These are phyloP conservation scores for Holothuria glaberrima DNA, from an alignment of 35 echinoderm and acorn worm species.

Conservation along the genomic window DNA sequence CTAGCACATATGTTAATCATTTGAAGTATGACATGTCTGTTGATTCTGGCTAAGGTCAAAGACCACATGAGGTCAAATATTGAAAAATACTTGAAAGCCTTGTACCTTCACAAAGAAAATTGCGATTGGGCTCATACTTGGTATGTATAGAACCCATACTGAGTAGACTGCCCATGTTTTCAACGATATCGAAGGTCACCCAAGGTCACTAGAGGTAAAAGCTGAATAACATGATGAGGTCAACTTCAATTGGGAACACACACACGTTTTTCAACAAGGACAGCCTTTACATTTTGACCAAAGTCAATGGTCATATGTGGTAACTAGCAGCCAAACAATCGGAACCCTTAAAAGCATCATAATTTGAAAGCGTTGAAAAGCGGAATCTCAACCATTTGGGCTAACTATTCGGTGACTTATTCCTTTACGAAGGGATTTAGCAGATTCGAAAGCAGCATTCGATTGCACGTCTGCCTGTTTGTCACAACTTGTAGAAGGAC, in stretches of 20 bases:
- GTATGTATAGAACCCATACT: background rate
- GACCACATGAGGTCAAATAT: background rate
- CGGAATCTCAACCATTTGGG: conserved; percentile 1
- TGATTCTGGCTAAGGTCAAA: background rate
- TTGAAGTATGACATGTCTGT: conserved; percentile 1
- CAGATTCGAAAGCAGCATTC: conserved; percentile 29
- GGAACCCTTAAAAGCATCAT: background rate
- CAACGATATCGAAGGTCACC: background rate
- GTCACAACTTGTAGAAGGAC: background rate
- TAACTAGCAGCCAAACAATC: conserved; percentile 25
- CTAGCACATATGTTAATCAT: conserved; percentile 11
- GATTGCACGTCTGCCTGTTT: background rate
- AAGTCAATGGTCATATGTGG: conserved; percentile 36
- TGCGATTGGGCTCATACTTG: conserved; percentile 11
- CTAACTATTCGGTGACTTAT: background rate
- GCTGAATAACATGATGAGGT: conserved; percentile 13
- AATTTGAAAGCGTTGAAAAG: conserved; percentile 2
- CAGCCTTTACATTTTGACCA: conserved; percentile 30
- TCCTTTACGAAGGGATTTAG: background rate
- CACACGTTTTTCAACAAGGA: background rate
- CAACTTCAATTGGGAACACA: conserved; percentile 6
- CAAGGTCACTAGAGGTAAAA: conserved; percentile 29
- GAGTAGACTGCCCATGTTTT: conserved; percentile 10
- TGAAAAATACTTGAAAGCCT: background rate
- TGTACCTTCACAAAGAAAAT: conserved; percentile 6